Evolutionary conservation across 2,797 vertebrate species (phyloP).

Genomic region (Oreonectes daqikongensis): DNA sequence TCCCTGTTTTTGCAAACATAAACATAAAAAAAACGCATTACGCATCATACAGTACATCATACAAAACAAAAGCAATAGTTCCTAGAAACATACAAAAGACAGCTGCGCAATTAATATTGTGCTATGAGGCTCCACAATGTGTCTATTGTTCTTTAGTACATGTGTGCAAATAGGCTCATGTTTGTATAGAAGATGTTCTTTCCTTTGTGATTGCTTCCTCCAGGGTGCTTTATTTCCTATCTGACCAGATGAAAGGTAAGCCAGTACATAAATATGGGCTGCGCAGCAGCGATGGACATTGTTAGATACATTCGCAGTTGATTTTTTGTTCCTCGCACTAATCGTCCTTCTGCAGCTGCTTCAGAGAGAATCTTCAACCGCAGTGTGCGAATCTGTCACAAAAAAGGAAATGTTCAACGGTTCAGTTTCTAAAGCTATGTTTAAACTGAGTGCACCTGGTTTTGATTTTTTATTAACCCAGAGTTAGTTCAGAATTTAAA

Average conservation of each 20-base stretch:
- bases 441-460: not conserved
- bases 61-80: conserved; percentile 64
- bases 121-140: conserved; percentile 55
- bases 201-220: conserved; percentile 18
- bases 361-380: conserved; percentile 90
- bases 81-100: conserved; percentile 61
- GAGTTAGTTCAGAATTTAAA: not conserved
- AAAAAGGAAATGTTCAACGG: not conserved
- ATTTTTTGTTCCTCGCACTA: conserved; percentile 84
- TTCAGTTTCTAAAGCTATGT: not conserved
- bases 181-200: conserved; percentile 12
- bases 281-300: conserved; percentile 87
- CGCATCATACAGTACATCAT: conserved; percentile 59
- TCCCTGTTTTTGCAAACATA: conserved; percentile 16
- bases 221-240: conserved; percentile 63
- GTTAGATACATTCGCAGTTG: conserved; percentile 95
- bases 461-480: not conserved
- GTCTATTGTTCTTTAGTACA: conserved; percentile 47
- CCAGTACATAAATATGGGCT: conserved; percentile 94
- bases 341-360: conserved; percentile 83
- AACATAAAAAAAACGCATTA: conserved; percentile 57
- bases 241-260: conserved; percentile 90
- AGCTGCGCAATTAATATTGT: conserved; percentile 57
- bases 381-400: conserved; percentile 83
- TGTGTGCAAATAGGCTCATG: conserved; percentile 39